phyloP scores from a whole-genome alignment of 2,797 vertebrate genomes.

The Melanogrammus aeglefinus region DNA sequence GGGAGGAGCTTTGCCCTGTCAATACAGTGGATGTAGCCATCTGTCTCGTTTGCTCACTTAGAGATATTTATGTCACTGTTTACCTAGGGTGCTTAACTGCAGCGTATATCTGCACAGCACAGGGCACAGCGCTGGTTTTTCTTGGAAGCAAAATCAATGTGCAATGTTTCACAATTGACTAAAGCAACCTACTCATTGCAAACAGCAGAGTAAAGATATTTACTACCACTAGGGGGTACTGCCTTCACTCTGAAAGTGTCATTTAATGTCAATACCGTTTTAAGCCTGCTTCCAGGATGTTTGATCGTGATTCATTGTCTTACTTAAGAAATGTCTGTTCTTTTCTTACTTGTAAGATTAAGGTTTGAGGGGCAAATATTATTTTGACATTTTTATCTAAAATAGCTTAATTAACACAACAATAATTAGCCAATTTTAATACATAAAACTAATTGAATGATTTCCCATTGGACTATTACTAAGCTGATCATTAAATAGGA shows the following conservation, averaged over 20 bases:
- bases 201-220: not conserved
- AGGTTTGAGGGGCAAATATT: not conserved
- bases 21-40: conserved; percentile 59
- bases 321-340: too few relatives aligned
- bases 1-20: conserved; percentile 46
- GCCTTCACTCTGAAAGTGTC: conserved; percentile 1
- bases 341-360: too few relatives aligned
- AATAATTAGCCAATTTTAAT: not conserved
- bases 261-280: not conserved
- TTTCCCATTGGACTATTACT: not conserved
- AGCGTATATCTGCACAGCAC: conserved; percentile 33
- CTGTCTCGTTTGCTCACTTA: conserved; percentile 49
- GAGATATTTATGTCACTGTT: conserved; percentile 56
- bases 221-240: conserved; percentile 49
- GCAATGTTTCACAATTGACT: conserved; percentile 30
- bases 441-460: not conserved
- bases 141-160: conserved; percentile 49
- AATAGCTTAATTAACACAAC: not conserved
- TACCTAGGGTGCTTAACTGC: conserved; percentile 46
- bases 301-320: not conserved
- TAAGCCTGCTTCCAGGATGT: not conserved
- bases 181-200: conserved; percentile 25
- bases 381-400: not conserved
- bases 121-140: conserved; percentile 9
- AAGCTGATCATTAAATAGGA: not conserved